Evolutionary conservation across 2,797 vertebrate genomes (phyloP), one percentile per base, ranked within the genome.

Genomic region (Cyprinodon diabolis): DNA sequence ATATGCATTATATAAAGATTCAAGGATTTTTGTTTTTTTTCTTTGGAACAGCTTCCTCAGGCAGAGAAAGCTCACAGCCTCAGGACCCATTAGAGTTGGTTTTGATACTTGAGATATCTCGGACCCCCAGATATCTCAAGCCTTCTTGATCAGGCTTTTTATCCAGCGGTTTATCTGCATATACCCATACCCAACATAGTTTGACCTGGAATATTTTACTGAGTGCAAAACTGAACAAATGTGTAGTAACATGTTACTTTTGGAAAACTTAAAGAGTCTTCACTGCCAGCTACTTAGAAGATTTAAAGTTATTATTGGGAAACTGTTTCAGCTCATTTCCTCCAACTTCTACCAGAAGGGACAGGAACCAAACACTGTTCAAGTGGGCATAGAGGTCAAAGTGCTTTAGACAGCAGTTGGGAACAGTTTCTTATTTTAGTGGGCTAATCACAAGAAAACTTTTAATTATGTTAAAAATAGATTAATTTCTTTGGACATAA

Each of bases 81-180:
- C 63, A 71, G 75, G 71, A 70, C 55, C 30, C 0, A 82, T 79
- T 72, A 76, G 66, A 84, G 60, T 30, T 65, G 58, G 2, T 69
- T 37, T 10, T 57, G 65, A 74, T 72, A 56, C 66, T 62, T 13
- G 25, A 58, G 45, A 25, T n/a, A 66, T 58, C 23, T 76, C 10
- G 62, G 5, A 67, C 77, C 72, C 68, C 40, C 12, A 72, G 10
- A 30, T 30, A 30, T 30, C 30, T 30, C 30, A 30, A 30, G 30
- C 30, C 68, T 78, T 54, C 52, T 51, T 13, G 17, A 47, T 68
- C 65, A 57, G 25, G 21, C 55, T 62, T 13, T 48, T 51, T 63
- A 30, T 6, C 11, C 40, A 55, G 78, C 19, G 35, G 66, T 58
- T 48, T 21, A 37, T 2, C n/a, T 25, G 51, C 62, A 25, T 57